A percentile compares a stretch with the other conserved stretches of the same genome.
phyloP scores from a whole-genome alignment of 2,888 invertebrate genomes.

The Cataglyphis livida region DNA sequence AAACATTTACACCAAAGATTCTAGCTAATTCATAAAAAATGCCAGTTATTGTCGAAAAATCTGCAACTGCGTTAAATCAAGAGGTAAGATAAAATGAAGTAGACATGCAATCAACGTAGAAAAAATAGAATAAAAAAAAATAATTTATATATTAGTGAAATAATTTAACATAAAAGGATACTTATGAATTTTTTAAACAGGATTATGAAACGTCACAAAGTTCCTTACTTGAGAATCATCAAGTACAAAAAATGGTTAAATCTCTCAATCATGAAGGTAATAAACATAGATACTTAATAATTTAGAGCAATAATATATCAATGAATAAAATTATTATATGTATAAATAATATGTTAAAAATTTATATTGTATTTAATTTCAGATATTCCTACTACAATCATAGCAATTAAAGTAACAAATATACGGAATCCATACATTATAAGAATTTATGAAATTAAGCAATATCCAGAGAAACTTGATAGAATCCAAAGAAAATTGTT shows the following conservation, averaged over 20 bases:
- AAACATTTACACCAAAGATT: too few relatives aligned
- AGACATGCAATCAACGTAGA: neutral
- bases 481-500: neutral
- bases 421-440: conserved; percentile 13
- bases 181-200: neutral
- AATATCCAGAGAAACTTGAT: neutral
- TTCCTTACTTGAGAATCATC: neutral
- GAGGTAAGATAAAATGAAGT: neutral
- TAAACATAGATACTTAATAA: neutral
- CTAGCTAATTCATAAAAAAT: neutral
- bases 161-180: neutral
- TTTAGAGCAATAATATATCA: neutral
- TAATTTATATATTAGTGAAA: neutral
- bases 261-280: conserved; percentile 6
- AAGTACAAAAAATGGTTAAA: neutral
- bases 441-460: neutral
- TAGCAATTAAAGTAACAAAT: neutral
- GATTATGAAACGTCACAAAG: neutral
- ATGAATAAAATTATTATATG: neutral
- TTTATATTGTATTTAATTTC: neutral
- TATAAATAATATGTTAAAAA: neutral
- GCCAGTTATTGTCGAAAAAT: neutral
- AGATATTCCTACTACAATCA: conserved; percentile 26
- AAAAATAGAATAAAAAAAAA: neutral
- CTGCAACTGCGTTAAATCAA: neutral